These are phyloP conservation scores for Rhynchonycteris naso DNA, from an alignment of 2,797 vertebrate species.

Conservation along the genomic window DNA sequence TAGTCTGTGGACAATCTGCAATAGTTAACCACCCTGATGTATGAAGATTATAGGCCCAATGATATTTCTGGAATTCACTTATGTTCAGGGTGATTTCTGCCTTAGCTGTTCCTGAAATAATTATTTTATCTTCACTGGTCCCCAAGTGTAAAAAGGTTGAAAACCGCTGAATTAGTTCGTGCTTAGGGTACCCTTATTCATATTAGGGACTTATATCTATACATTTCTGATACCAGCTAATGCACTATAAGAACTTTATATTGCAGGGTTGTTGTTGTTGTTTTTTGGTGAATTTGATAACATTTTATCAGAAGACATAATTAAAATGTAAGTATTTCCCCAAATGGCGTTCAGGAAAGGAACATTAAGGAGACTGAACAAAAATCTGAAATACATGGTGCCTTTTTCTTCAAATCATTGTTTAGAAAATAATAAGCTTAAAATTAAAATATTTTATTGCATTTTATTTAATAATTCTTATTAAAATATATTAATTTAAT, in stretches of 20 bases:
- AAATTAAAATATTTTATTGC: neutral
- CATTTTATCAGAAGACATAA: neutral
- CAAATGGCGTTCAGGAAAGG: neutral
- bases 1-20: too few species aligned
- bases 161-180: neutral
- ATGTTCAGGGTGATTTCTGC: too few species aligned
- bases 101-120: too few species aligned
- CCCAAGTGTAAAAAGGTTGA: too few species aligned
- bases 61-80: too few species aligned
- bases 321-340: constrained; percentile 30
- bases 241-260: neutral
- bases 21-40: too few species aligned
- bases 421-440: neutral
- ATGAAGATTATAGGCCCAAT: too few species aligned
- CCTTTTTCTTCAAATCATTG: neutral
- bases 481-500: neutral
- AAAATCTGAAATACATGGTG: neutral
- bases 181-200: neutral
- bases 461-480: neutral
- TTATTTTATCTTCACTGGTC: too few species aligned
- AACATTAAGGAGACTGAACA: neutral
- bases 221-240: neutral
- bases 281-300: neutral
- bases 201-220: neutral
- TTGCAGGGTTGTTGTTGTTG: neutral